Evolutionary conservation across 2,888 invertebrate species (phyloP).

Genomic region (Drosophila antonietae): DNA sequence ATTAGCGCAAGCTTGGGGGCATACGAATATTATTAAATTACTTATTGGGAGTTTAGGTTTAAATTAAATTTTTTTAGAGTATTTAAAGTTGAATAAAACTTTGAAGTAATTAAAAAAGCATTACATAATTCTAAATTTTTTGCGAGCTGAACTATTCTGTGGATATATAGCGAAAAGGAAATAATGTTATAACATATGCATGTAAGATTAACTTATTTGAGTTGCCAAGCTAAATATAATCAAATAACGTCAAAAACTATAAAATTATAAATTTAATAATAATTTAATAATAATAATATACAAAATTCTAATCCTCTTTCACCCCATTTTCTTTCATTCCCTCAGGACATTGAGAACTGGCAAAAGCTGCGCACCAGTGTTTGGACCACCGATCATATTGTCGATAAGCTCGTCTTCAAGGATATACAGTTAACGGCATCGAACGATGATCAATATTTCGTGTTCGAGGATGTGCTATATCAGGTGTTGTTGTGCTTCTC

Average conservation of each 20-base stretch:
- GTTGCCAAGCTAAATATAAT: neutral
- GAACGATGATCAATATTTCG: conserved; percentile 99
- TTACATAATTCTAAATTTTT: too few relatives aligned
- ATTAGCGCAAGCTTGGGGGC: neutral
- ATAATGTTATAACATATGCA: too few relatives aligned
- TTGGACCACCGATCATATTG: conserved; percentile 94
- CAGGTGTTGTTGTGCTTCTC: conserved; percentile 97
- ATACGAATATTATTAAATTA: neutral
- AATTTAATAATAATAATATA: neutral
- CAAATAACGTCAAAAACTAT: neutral
- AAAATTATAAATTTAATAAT: neutral
- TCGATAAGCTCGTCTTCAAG: conserved; percentile 97
- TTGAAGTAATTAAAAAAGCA: too few relatives aligned
- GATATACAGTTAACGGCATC: conserved; percentile 98
- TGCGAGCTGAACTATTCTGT: too few relatives aligned
- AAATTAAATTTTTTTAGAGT: neutral
- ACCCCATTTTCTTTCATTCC: neutral
- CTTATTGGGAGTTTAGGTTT: neutral
- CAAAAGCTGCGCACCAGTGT: conserved; percentile 92
- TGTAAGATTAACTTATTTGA: too few relatives aligned
- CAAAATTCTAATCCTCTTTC: too few relatives aligned
- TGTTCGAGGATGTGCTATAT: conserved; percentile 97
- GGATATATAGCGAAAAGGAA: too few relatives aligned
- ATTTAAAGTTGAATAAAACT: too few relatives aligned
- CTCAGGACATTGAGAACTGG: conserved; percentile 90